These are phyloP conservation scores for Nemotelus pantherinus DNA, from an alignment of 2,888 invertebrate species.

Conservation along the genomic window DNA sequence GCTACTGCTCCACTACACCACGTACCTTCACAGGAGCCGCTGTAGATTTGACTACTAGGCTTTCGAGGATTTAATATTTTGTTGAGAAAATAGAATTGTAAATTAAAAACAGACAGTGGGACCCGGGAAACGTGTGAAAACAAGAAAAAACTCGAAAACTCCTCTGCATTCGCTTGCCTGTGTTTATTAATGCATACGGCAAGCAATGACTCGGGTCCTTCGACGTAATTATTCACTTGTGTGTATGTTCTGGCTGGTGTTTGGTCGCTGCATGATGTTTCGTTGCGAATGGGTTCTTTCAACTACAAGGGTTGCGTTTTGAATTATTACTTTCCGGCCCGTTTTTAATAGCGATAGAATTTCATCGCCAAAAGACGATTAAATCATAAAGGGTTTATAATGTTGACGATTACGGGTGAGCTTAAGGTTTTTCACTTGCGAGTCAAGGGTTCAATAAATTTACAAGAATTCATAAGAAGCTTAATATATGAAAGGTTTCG, in stretches of 20 bases:
- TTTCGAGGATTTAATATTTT: slow-evolving; percentile 2
- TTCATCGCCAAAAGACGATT: too few species aligned
- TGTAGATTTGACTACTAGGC: slow-evolving; percentile 4
- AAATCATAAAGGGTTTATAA: too few species aligned
- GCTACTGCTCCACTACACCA: not conserved
- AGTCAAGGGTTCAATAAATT: too few species aligned
- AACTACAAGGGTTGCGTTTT: not conserved
- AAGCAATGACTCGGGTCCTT: not conserved
- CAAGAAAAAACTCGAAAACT: not conserved
- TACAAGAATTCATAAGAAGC: too few species aligned
- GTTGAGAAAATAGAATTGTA: slow-evolving; percentile 1
- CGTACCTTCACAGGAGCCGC: not conserved
- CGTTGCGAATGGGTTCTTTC: not conserved
- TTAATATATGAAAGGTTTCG: too few species aligned
- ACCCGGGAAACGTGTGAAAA: not conserved
- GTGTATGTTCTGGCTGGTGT: not conserved
- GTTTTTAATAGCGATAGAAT: not conserved
- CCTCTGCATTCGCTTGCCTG: not conserved
- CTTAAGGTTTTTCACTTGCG: too few species aligned
- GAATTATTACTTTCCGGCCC: not conserved
- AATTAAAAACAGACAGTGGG: slow-evolving; percentile 18
- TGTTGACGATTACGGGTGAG: too few species aligned
- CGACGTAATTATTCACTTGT: not conserved
- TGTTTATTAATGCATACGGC: not conserved
- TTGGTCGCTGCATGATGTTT: too few species aligned